Evolutionary conservation across 1,140 invertebrate genomes (phyloP), one percentile per base, ranked within the genome.

Genomic region (Procambarus virginalis): DNA sequence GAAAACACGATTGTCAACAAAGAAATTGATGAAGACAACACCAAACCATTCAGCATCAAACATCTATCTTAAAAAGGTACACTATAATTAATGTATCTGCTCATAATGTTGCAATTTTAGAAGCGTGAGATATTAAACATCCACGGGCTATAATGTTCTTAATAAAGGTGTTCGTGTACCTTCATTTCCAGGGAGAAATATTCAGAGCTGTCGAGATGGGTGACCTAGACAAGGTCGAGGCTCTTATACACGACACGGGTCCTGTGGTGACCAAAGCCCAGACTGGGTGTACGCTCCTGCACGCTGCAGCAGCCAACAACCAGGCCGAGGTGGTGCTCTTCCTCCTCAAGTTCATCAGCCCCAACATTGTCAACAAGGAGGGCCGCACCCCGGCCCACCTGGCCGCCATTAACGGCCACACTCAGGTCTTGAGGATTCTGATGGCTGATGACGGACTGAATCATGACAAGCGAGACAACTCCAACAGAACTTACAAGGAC

Each of bases 341-440:
- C 34, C 70, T 89, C 14, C 75, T 84, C 58, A 83, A 84, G 48
- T 17, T 79, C 14, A 83, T 89, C 2, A 84, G 75, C 60, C 88
- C 88, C 75, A 89, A 84, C 51, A 34, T 84, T 2, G 82, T 84
- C 14, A 84, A 84, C 76, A 84, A 84, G 81, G 88, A 83, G 0
- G 88, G 88, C n/a, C 73, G 64, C 20, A 89, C 88, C 3, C 88
- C 81, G 34, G 88, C 75, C 22, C 88, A 89, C 22, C 60, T 89
- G 88, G 88, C 88, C 2, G 88, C 88, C 34, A 49, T 77, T 75
- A 89, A 79, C 17, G 88, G 88, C 46, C 81, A 89, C 79, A 89
- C 81, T 9, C 88, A 89, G 55, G 51, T 84, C 8, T 55, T 89
- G 58, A 89, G 80, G 58, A 48, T 89, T 14, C 14, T 89, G 76